A percentile compares a stretch with the other conserved stretches of the same genome.
Evolutionary conservation across 2,888 invertebrate species (phyloP).

Genomic region (Pseudeuparius sepicola): DNA sequence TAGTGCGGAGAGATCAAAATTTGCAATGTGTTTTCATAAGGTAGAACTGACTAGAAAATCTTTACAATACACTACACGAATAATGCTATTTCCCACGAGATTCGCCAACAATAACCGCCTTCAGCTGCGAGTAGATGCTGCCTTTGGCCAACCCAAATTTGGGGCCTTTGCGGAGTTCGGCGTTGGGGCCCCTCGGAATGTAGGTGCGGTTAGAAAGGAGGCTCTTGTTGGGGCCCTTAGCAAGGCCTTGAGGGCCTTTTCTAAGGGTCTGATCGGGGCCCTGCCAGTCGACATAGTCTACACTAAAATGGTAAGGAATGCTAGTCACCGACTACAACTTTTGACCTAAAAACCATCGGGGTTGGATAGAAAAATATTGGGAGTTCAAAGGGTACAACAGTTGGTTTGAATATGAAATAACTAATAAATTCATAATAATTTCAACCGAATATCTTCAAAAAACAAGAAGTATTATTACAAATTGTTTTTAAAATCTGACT

Average conservation of each 20-base stretch:
- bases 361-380: no score
- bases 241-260: constrained; percentile 41
- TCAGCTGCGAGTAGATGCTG: constrained; percentile 64
- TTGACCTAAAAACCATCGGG: no score
- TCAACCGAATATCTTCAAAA: no score
- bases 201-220: constrained; percentile 34
- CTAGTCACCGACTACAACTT: no score
- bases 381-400: no score
- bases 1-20: no score
- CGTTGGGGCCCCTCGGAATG: constrained; percentile 55
- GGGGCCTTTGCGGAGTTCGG: constrained; percentile 62
- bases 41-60: no score
- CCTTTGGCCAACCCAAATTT: constrained; percentile 63
- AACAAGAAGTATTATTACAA: no score
- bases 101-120: constrained; percentile 40
- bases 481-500: no score
- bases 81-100: constrained; percentile 42
- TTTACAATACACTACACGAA: constrained; percentile 29
- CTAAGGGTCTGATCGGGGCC: constrained; percentile 61
- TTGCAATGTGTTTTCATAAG: no score
- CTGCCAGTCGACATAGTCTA: constrained; percentile 76
- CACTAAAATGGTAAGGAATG: constrained; percentile 42
- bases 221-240: constrained; percentile 45
- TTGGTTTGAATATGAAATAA: no score
- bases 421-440: no score